These are phyloP conservation scores for Campylomormyrus tamandua DNA, from an alignment of 2,113 vertebrate species.

Conservation along the genomic window DNA sequence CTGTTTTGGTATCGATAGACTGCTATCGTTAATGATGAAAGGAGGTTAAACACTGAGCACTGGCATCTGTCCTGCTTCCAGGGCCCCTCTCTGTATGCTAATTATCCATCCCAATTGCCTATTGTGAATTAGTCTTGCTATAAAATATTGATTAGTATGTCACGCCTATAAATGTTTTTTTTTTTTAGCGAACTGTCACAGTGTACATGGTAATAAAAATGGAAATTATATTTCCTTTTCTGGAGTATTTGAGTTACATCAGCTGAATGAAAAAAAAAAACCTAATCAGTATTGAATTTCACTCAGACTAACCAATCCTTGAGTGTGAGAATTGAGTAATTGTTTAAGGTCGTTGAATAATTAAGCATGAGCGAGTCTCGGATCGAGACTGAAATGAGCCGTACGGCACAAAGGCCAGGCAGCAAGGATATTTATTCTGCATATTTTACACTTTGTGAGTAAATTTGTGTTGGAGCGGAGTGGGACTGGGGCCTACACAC, in stretches of 20 bases:
- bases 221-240: background rate
- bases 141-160: conserved; percentile 1
- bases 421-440: background rate
- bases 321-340: background rate
- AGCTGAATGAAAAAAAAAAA: background rate
- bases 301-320: background rate
- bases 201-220: background rate
- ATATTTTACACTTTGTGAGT: background rate
- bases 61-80: background rate
- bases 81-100: background rate
- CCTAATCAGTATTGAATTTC: conserved; percentile 4
- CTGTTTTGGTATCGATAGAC: background rate
- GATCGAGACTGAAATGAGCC: background rate
- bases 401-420: background rate
- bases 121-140: background rate
- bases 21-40: background rate
- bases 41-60: background rate
- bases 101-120: background rate
- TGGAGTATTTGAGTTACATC: background rate
- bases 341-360: background rate
- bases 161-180: background rate
- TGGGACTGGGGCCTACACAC: background rate
- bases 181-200: background rate
- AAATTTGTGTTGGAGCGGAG: background rate
- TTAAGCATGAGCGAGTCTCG: background rate